Evolutionary conservation across 2,888 invertebrate genomes (phyloP).

Genomic region (Cyaniris semiargus): DNA sequence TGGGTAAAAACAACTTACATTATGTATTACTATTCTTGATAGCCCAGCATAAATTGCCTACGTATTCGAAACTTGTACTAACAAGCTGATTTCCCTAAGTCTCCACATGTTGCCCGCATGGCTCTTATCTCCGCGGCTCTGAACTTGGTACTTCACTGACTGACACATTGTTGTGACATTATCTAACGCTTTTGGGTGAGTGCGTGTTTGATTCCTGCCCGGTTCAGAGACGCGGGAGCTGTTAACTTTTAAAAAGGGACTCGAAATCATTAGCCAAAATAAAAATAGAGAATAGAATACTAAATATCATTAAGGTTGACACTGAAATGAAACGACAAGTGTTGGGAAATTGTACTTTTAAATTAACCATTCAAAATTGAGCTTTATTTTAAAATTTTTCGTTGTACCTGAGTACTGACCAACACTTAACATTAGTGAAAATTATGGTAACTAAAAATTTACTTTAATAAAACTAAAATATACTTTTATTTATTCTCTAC

Average conservation of each 20-base stretch:
- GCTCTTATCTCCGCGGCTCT: background rate
- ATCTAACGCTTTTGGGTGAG: constrained; percentile 8
- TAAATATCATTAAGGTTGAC: too few relatives aligned
- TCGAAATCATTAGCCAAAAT: too few relatives aligned
- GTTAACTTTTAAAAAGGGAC: background rate
- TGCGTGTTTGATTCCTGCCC: background rate
- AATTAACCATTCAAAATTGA: background rate
- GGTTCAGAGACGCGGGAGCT: background rate
- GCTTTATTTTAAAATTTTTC: too few relatives aligned
- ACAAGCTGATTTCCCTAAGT: constrained; percentile 14
- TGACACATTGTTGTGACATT: constrained; percentile 8
- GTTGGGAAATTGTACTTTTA: background rate
- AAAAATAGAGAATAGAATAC: too few relatives aligned
- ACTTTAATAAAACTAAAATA: too few relatives aligned
- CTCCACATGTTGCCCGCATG: constrained; percentile 9
- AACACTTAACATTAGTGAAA: too few relatives aligned
- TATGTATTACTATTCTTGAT: background rate
- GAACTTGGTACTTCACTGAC: background rate
- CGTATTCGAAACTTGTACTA: background rate
- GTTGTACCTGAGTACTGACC: too few relatives aligned
- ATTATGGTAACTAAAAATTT: too few relatives aligned
- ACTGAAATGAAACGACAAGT: background rate
- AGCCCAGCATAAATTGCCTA: background rate
- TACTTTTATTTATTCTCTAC: background rate
- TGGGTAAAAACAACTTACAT: too few relatives aligned